Conservation (phyloP, 2,797 vertebrate genomes). For the Scyliorhinus canicula region DNA sequence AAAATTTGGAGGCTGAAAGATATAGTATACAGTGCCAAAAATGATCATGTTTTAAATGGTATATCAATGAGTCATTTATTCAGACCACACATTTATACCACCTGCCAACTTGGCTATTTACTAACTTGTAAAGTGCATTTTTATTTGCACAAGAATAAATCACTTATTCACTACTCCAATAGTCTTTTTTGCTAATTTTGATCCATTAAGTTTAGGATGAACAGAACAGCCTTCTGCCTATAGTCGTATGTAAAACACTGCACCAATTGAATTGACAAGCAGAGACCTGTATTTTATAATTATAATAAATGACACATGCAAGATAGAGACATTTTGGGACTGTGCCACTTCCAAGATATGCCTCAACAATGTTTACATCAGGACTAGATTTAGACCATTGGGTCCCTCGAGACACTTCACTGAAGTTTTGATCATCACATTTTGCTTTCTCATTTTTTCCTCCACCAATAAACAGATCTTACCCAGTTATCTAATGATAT, state of each 20-base stretch:
- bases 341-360: neutral
- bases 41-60: neutral
- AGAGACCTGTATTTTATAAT: neutral
- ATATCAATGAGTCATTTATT: neutral
- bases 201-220: neutral
- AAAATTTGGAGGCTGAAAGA: neutral
- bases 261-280: neutral
- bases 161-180: neutral
- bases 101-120: neutral
- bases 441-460: conserved; percentile 25
- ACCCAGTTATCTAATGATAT: neutral
- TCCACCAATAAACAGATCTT: neutral
- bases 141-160: neutral
- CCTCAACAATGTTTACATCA: neutral
- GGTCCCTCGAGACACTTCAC: neutral
- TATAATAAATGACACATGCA: neutral
- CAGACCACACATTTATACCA: neutral
- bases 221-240: neutral
- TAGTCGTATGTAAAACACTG: neutral
- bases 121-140: neutral
- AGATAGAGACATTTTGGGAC: neutral
- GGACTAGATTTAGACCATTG: neutral
- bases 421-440: no score
- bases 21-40: neutral
- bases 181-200: neutral